Evolutionary conservation across 1,140 invertebrate genomes (phyloP).

Genomic region (Hyposmocoma kahamanoa): DNA sequence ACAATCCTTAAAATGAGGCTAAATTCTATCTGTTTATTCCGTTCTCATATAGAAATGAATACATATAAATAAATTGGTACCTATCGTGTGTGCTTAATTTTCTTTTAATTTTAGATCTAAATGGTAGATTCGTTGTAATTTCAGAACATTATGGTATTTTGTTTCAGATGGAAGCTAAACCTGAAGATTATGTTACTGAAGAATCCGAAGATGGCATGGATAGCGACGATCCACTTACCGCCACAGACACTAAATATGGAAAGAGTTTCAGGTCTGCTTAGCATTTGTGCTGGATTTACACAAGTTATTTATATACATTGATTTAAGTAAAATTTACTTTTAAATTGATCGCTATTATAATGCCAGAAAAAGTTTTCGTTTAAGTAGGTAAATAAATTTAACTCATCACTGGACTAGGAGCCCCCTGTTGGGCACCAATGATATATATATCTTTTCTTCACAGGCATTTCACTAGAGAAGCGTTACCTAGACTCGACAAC

Average conservation of each 20-base stretch:
- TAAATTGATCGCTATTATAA: too few relatives aligned
- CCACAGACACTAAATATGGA: conserved; percentile 82
- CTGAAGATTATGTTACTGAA: conserved; percentile 42
- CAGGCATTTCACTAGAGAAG: conserved; percentile 93
- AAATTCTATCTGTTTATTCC: too few relatives aligned
- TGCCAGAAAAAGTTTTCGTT: too few relatives aligned
- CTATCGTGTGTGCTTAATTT: background rate
- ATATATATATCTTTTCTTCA: conserved; percentile 19
- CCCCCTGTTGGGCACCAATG: background rate
- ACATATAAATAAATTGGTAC: background rate
- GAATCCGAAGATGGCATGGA: conserved; percentile 73
- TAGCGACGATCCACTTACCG: conserved; percentile 75
- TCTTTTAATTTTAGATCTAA: conserved; percentile 1
- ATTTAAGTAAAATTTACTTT: too few relatives aligned
- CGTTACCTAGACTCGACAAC: conserved; percentile 92
- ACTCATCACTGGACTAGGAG: too few relatives aligned
- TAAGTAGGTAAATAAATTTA: too few relatives aligned
- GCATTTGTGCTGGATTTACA: too few relatives aligned
- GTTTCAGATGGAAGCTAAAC: conserved; percentile 46
- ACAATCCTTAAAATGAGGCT: too few relatives aligned
- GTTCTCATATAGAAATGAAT: background rate
- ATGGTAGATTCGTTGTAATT: conserved; percentile 7
- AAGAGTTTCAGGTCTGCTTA: conserved; percentile 89
- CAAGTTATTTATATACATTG: too few relatives aligned
- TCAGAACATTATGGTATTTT: conserved; percentile 4